Evolutionary conservation across 2,888 invertebrate species (phyloP), one percentile per base, ranked within the genome.

Genomic region (Agelastica alni): DNA sequence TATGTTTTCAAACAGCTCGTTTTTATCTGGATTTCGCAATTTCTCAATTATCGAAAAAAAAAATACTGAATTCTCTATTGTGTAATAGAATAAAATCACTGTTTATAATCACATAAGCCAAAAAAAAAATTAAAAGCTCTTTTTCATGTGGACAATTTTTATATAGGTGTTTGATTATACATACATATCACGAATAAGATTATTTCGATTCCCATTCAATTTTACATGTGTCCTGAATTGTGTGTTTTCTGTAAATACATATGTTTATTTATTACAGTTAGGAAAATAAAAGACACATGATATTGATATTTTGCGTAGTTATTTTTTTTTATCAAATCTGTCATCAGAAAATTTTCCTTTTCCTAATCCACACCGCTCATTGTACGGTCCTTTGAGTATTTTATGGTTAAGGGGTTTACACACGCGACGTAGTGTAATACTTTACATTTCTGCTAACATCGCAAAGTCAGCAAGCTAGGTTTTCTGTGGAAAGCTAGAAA

Each of bases 151-250:
- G 66, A 69, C 68, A 67, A n/a, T 68, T 72, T 71, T 70, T 70
- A 69, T 69, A 71, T 74, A 72, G 72, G 66, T 71, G 71, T 73
- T 74, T 73, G 60, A 73, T 73, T 67, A 49, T 48, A 65, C 67
- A 72, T 71, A 74, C 74, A 74, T 74, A 74, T 74, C 74, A 74
- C 67, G 56, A 64, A 63, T 56, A 67, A 63, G 68, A 68, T 71
- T 68, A 67, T 70, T 69, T 68, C 63, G 54, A 68, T 69, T 68
- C 67, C 62, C 59, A 55, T 56, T 55, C 54, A 62, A 64, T 64
- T 65, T 65, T 61, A 65, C 66, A 67, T 70, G 68, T 68, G 67
- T 65, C 64, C 56, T 58, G 55, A 53, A 63, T 63, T 64, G 62
- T 69, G 69, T 70, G 61, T 69, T 68, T 69, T 59, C 65, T 70